Evolutionary conservation across 1,140 invertebrate genomes (phyloP).

Genomic region (Antheraea pernyi): DNA sequence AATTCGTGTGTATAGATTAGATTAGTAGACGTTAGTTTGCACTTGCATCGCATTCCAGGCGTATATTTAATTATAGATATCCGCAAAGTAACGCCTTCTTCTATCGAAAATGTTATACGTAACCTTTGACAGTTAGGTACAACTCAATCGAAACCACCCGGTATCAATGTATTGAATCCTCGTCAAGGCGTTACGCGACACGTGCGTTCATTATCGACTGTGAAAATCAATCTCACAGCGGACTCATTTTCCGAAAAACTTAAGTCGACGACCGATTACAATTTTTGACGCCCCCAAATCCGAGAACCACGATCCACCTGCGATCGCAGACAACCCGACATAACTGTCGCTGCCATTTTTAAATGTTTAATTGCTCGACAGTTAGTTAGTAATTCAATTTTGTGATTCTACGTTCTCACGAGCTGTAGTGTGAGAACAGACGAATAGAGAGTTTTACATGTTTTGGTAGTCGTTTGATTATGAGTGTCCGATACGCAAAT

Average conservation of each 20-base stretch:
- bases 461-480: constrained; percentile 33
- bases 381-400: constrained; percentile 63
- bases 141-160: constrained; percentile 33
- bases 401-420: constrained; percentile 69
- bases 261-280: constrained; percentile 66
- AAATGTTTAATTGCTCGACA: constrained; percentile 63
- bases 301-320: constrained; percentile 70
- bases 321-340: constrained; percentile 44
- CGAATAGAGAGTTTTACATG: constrained; percentile 40
- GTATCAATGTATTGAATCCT: constrained; percentile 46
- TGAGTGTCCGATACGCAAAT: constrained; percentile 43
- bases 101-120: too few species aligned
- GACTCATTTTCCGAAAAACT: constrained; percentile 62
- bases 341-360: constrained; percentile 67
- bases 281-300: constrained; percentile 59
- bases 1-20: too few species aligned
- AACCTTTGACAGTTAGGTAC: constrained; percentile 19
- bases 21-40: too few species aligned
- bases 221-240: constrained; percentile 66
- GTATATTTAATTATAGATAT: too few species aligned
- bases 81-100: too few species aligned
- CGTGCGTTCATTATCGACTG: constrained; percentile 73
- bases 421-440: constrained; percentile 62
- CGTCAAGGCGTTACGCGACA: constrained; percentile 42
- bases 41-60: too few species aligned